phyloP scores from a whole-genome alignment of 1,140 invertebrate genomes.

The Aleiodes sp. region DNA sequence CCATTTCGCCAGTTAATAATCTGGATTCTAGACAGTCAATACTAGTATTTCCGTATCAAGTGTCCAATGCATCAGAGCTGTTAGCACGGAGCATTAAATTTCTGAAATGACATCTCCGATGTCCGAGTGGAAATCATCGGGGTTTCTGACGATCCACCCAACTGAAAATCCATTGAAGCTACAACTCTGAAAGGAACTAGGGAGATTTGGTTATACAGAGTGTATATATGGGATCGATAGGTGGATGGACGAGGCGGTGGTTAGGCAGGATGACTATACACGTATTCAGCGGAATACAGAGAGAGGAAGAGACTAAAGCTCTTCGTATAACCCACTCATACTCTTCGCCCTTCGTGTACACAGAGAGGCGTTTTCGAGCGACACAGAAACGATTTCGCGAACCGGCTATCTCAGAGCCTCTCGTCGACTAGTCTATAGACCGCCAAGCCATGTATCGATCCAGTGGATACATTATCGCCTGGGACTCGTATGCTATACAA shows the following conservation, averaged over 20 bases:
- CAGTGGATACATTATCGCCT: slow-evolving; percentile 17
- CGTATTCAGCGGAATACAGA: neutral
- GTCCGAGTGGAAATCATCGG: neutral
- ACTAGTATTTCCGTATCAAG: neutral
- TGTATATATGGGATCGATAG: slow-evolving; percentile 46
- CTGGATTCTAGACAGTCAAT: neutral
- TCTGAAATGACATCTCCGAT: neutral
- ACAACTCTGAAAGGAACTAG: neutral
- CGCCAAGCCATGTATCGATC: neutral
- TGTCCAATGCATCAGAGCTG: neutral
- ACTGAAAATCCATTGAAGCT: neutral
- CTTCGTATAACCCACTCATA: slow-evolving; percentile 1
- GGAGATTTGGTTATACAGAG: slow-evolving; percentile 27
- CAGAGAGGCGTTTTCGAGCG: slow-evolving; percentile 13
- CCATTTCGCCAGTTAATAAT: neutral
- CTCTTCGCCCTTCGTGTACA: neutral
- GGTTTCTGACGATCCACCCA: neutral
- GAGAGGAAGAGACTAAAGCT: slow-evolving; percentile 17
- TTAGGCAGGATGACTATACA: slow-evolving; percentile 35
- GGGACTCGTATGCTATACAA: neutral
- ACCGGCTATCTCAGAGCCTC: slow-evolving; percentile 24
- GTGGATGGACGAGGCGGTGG: slow-evolving; percentile 43
- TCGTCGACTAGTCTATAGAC: slow-evolving; percentile 12
- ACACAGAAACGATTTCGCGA: slow-evolving; percentile 24
- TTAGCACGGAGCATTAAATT: neutral